These are phyloP conservation scores for Falco biarmicus DNA, from an alignment of 2,797 vertebrate species.

Conservation along the genomic window DNA sequence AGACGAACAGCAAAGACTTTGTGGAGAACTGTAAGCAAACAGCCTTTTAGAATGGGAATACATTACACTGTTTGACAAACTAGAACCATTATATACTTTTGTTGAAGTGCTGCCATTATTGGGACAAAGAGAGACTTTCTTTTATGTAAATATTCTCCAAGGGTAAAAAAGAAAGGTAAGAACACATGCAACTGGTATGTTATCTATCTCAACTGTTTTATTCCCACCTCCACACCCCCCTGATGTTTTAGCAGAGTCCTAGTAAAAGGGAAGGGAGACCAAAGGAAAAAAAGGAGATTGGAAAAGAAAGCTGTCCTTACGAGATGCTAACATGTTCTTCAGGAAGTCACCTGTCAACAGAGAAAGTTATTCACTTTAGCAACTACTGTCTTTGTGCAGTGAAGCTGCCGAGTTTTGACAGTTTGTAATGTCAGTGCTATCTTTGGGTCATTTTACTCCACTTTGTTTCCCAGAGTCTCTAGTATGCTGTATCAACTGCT, in stretches of 20 bases:
- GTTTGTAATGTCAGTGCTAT: background rate
- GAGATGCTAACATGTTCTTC: background rate
- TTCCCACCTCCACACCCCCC: background rate
- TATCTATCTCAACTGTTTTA: background rate
- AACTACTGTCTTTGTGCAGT: background rate
- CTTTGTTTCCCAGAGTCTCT: background rate
- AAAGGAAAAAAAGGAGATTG: background rate
- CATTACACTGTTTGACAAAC: background rate
- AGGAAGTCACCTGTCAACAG: background rate
- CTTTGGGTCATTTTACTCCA: background rate
- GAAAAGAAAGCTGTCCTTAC: background rate
- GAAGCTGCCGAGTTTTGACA: background rate
- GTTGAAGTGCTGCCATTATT: background rate
- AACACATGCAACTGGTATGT: background rate
- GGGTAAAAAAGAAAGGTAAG: background rate
- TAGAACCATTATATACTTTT: background rate
- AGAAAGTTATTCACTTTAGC: background rate
- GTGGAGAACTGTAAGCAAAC: background rate
- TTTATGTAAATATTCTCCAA: background rate
- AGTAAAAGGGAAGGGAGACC: background rate
- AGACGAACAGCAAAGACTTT: background rate
- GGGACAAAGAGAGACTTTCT: background rate
- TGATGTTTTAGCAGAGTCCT: background rate
- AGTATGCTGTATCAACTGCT: background rate
- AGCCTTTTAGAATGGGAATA: background rate